Base-by-base conservation (phyloP, 2,888 invertebrate genomes). In the Tupiocoris notatus region DNA sequence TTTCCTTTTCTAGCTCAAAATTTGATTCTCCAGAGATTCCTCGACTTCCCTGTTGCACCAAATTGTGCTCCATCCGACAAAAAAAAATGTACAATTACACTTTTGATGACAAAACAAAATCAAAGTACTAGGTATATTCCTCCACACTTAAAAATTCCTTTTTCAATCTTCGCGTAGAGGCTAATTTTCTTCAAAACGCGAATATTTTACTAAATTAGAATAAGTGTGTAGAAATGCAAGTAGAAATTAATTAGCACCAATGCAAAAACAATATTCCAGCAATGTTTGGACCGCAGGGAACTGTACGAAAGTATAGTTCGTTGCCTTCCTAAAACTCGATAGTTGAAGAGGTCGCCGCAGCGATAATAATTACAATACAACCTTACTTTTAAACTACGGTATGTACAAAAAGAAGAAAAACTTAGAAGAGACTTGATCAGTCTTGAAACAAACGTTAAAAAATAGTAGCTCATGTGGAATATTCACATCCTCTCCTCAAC, bases 161-260 rank as follows among this genome's bases (percentile, higher is more conserved):
- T n/a, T n/a, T n/a, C n/a, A n/a, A n/a, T n/a, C n/a, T n/a, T n/a
- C n/a, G n/a, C n/a, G n/a, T n/a, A n/a, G n/a, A n/a, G n/a, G n/a
- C n/a, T n/a, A n/a, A n/a, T n/a, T n/a, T n/a, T n/a, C n/a, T n/a
- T n/a, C n/a, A n/a, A n/a, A 39, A 39, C 39, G 39, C 39, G 12
- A 39, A 39, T 24, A 24, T 39, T 39, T 65, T 20, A 18, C 18
- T 20, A 25, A 17, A 39, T 39, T 39, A 65, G 25, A 65, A 25
- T 65, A 65, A 63, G 20, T 39, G 39, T n/a, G n/a, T 73, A 54
- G 61, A 73, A 73, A 73, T 73, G 73, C 73, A 73, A 39, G 22
- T 73, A 73, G 39, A 73, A 56, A 25, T 62, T 63, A 61, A 73
- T 39, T 73, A 73, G 73, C 73, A 73, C 73, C 73, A 73, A 73